phyloP scores from a whole-genome alignment of 2,797 vertebrate species.

The Chaenodraco wilsoni region DNA sequence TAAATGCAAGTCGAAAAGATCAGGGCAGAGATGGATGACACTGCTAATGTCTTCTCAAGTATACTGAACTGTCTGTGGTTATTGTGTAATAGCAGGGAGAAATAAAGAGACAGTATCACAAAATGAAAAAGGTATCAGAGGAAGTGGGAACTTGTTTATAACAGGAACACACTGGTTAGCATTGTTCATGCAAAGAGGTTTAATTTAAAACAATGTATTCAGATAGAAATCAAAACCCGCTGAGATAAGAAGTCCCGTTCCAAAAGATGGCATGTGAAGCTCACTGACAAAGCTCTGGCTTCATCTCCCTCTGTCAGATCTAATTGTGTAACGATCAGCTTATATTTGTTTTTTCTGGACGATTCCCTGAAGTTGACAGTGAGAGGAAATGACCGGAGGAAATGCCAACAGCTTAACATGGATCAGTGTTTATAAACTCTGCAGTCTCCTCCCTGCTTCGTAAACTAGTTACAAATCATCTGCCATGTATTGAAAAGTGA shows the following conservation, averaged over 20 bases:
- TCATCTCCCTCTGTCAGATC: conserved; percentile 12
- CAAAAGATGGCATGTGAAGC: neutral
- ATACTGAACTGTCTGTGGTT: conserved; percentile 24
- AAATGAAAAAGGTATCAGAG: neutral
- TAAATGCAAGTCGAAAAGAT: conserved; percentile 16
- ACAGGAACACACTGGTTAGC: neutral
- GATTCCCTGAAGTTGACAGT: conserved; percentile 33
- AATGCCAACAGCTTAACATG: conserved; percentile 63
- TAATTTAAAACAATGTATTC: neutral
- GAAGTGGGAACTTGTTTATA: neutral
- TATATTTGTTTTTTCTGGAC: conserved; percentile 25
- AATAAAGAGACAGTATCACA: neutral
- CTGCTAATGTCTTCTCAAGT: conserved; percentile 14
- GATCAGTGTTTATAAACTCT: conserved; percentile 53
- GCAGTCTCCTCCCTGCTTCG: conserved; percentile 15
- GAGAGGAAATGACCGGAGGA: conserved; percentile 69
- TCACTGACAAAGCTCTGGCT: neutral
- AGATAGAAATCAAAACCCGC: neutral
- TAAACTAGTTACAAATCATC: neutral
- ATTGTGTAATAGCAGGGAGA: conserved; percentile 19
- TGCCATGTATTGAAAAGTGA: neutral
- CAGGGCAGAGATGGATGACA: conserved; percentile 37
- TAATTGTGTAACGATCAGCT: neutral
- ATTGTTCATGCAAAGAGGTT: neutral
- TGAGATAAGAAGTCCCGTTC: neutral